Evolutionary conservation across 2,113 vertebrate species (phyloP), one percentile per base, ranked within the genome.

Genomic region (Daboia siamensis): DNA sequence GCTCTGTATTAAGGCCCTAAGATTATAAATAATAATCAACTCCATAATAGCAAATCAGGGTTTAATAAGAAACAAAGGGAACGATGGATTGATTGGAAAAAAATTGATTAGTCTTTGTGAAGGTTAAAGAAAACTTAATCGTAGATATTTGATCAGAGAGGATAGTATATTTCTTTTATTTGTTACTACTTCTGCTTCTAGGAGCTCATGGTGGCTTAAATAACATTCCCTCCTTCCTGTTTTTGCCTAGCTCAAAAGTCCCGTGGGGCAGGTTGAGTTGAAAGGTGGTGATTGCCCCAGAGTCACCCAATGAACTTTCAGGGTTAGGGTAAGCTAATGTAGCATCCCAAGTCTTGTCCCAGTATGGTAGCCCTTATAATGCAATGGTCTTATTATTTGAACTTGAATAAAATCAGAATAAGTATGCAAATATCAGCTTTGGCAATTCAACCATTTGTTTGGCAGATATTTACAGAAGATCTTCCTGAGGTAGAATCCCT

Each of bases 391-490:
- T 74, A n/a, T 74, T 74, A 39, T 80, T 20, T 80, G 33, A 20
- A 12, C 88, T 13, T 94, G 87, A 84, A 52, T 93, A 86, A 57
- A 92, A 91, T 59, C 29, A 94, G 0, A 24, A 4, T 26, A 39
- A 13, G 69, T 89, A 13, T 80, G 10, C 1, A 91, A 55, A 54
- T 9, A 11, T 54, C 21, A 91, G n/a, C 26, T 48, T 54, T 54
- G 33, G 23, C 15, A 94, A 91, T 89, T 88, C 26, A 91, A 46
- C 17, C 29, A 93, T 94, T 95, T 90, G n/a, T 96, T 95, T 93
- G 69, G 93, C 97, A 99, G 99, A 99, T 99, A 96, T 99, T 99
- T 95, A 99, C 99, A 0, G 99, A 99, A 97, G 99, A 99, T 95
- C 98, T 99, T 44, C 98, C 98, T 0, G 99, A 99, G 96, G 99